Base-by-base conservation (phyloP, 2,888 invertebrate species). In the Spisula solida region DNA sequence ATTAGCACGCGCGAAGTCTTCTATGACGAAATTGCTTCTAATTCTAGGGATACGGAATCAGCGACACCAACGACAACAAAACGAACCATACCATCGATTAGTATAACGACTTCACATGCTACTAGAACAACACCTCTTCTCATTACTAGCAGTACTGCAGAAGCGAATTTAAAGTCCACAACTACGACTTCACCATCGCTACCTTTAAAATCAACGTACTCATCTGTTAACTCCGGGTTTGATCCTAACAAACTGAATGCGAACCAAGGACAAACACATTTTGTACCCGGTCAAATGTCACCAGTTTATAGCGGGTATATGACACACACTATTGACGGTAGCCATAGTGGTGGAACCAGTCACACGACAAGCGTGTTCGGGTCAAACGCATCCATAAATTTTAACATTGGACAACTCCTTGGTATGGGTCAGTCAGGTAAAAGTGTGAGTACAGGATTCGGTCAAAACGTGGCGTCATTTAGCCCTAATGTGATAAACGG, bases 251-350 rank as follows among this genome's bases (percentile, higher is more conserved):
- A 41, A 8, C 29, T 89, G 6, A 91, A 91, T 66, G n/a, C 87
- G 16, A 34, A 83, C 18, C 87, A 91, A 87, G 91, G 91, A 6
- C 91, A 89, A 78, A 60, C 56, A 16, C 80, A 80, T 51, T 91
- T 91, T 60, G n/a, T 87, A 16, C 91, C 91, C 2, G 91, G 91
- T 16, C 91, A 87, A 34, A 83, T 90, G n/a, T n/a, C 90, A 0
- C 83, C 88, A 14, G 31, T n/a, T 81, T 80, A 34, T 55, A 48
- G 41, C 0, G 79, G 82, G 25, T 48, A 66, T 55, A 34, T 47
- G 25, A n/a, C 16, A 48, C 47, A 80, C 12, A 29, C 81, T 51
- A 47, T 56, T 60, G 29, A 2, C 12, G 60, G n/a, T 31, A 56
- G 66, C 12, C 85, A 86, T 56, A 41, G 2, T 41, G 41, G 41